A percentile compares a stretch with the other conserved stretches of the same genome.
Evolutionary conservation across 2,797 vertebrate species (phyloP).

Genomic region (Onychomys leucogaster): DNA sequence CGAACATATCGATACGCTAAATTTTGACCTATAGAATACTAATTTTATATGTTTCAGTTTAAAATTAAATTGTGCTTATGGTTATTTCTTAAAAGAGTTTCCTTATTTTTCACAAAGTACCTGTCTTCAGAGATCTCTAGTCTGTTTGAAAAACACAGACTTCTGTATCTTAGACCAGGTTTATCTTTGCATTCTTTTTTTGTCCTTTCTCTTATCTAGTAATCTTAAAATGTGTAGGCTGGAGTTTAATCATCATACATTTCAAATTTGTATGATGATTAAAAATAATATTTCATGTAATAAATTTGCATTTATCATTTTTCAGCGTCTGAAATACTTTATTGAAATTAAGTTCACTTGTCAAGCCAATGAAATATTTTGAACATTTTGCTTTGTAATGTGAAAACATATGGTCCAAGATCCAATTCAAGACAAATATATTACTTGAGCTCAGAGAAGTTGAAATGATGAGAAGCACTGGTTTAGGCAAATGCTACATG

Average conservation of each 20-base stretch:
- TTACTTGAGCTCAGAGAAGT: neutral
- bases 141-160: neutral
- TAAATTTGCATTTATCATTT: neutral
- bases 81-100: neutral
- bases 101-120: neutral
- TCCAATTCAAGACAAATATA: neutral
- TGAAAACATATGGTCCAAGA: neutral
- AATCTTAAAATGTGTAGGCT: neutral
- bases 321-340: slow-evolving; percentile 9
- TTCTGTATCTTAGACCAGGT: neutral
- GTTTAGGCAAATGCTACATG: slow-evolving; percentile 6
- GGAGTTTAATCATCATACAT: neutral
- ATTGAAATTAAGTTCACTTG: neutral
- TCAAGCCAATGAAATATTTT: slow-evolving; percentile 1
- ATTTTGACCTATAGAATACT: neutral
- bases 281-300: neutral
- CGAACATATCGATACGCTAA: neutral
- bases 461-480: slow-evolving; percentile 39
- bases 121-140: neutral
- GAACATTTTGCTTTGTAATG: neutral
- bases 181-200: neutral
- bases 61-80: neutral
- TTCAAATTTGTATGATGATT: neutral
- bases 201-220: neutral
- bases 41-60: slow-evolving; percentile 1